phyloP scores from a whole-genome alignment of 1,140 invertebrate species.

The Lethrus apterus region DNA sequence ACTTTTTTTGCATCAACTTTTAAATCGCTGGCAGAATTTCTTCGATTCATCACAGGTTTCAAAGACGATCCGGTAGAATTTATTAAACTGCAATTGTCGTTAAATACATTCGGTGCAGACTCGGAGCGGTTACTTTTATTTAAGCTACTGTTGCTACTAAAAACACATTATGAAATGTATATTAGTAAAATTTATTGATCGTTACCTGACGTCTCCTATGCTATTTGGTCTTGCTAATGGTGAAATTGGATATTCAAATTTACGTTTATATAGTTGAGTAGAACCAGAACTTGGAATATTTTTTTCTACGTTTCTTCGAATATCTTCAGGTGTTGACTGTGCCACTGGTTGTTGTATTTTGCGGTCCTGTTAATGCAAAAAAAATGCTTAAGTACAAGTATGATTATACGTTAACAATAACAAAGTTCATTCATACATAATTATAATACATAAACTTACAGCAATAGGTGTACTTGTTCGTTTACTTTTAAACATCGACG shows the following conservation, averaged over 20 bases:
- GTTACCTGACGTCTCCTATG: conserved; percentile 3
- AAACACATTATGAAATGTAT: conserved; percentile 6
- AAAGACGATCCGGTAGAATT: neutral
- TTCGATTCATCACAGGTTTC: conserved; percentile 5
- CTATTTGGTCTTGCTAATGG: conserved; percentile 8
- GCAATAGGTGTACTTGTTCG: conserved; percentile 18
- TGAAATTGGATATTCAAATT: conserved; percentile 10
- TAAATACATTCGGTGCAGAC: conserved; percentile 3
- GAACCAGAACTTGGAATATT: conserved; percentile 1
- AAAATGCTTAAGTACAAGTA: conserved; percentile 2
- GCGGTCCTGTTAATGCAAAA: too few species aligned
- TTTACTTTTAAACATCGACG: conserved; percentile 11
- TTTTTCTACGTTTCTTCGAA: neutral
- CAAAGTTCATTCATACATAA: neutral
- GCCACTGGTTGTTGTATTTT: conserved; percentile 17
- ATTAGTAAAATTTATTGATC: neutral
- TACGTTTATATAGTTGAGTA: conserved; percentile 5
- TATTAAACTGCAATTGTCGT: neutral
- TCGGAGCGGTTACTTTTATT: conserved; percentile 3
- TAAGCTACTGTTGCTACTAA: neutral
- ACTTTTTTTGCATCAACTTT: neutral
- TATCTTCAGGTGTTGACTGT: conserved; percentile 18
- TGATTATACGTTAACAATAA: conserved; percentile 3
- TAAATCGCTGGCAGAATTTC: conserved; percentile 11
- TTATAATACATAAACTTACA: conserved; percentile 15